These are phyloP conservation scores for Apotomis betuletana DNA, from an alignment of 2,888 invertebrate genomes.

Conservation along the genomic window DNA sequence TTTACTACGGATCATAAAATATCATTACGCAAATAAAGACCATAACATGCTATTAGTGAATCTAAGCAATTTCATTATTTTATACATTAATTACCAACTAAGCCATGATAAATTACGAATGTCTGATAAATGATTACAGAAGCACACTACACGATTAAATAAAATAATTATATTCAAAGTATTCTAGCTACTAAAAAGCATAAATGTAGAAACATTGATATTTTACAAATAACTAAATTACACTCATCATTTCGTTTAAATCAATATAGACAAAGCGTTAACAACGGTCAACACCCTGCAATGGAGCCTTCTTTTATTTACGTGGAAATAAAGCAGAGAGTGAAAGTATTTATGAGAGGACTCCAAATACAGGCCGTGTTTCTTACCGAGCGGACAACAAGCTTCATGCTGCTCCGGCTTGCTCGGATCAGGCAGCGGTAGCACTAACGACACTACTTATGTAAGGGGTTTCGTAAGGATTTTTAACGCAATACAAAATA, in stretches of 20 bases:
- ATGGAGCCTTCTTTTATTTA: conserved; percentile 58
- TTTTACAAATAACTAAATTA: conserved; percentile 52
- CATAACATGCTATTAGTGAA: conserved; percentile 63
- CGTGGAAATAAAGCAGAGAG: conserved; percentile 46
- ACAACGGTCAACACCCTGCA: conserved; percentile 63
- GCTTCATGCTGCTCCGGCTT: conserved; percentile 95
- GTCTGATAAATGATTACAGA: conserved; percentile 39
- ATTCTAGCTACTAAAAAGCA: conserved; percentile 48
- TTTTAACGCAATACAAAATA: conserved; percentile 71
- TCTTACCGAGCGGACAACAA: conserved; percentile 94
- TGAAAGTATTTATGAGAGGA: conserved; percentile 43
- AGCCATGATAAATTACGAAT: conserved; percentile 35
- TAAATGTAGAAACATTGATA: conserved; percentile 58
- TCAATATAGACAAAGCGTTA: conserved; percentile 69
- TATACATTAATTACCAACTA: conserved; percentile 43
- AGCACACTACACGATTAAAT: conserved; percentile 63
- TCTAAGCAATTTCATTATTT: conserved; percentile 47
- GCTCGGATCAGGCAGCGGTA: conserved; percentile 93
- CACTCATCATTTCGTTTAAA: conserved; percentile 54
- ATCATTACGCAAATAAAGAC: conserved; percentile 67
- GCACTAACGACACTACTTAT: conserved; percentile 87
- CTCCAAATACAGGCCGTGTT: conserved; percentile 52
- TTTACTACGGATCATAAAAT: conserved; percentile 60
- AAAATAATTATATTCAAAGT: conserved; percentile 22
- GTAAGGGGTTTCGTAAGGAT: conserved; percentile 70